Base-by-base conservation (phyloP, 2,113 vertebrate genomes). In the Gopherus evgoodei region DNA sequence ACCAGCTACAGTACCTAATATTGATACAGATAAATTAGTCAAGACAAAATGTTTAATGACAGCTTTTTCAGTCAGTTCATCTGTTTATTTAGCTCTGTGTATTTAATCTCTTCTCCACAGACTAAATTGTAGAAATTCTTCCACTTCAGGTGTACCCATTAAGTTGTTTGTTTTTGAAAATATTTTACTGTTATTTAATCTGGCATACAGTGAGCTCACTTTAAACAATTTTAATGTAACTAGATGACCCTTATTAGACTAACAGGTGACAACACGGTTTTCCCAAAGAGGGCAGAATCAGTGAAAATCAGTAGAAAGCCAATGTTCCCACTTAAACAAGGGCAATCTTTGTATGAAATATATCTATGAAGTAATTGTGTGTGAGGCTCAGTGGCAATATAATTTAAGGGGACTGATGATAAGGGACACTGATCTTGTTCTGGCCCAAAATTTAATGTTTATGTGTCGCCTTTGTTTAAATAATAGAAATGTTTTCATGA, bases 1-100 rank as follows among this genome's bases (percentile, higher is more conserved):
- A 94, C 80, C 88, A 95, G 83, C 90, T 95, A 81, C 81, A 95
- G 31, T 94, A 90, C 84, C 65, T 96, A 90, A 91, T 96, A 54
- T 47, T 91, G 76, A 72, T 93, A 72, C 2, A 94, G 90, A 93
- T 95, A 95, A 89, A 90, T 94, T 52, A 69, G 80, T 69, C 31
- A 54, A 90, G 86, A 83, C 91, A 86, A 83, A 81, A 38, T 59
- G 44, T 91, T 94, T 92, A 95, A 94, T 90, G 42, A 78, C 42
- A 47, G 42, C 88, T 47, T 94, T 94, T 65, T 69, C 91, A 82
- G 96, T 95, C 49, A 91, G 49, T 93, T 94, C 96, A 49, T 87
- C 80, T 94, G 0, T 95, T 94, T 95, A 79, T 52, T 93, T 75
- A 95, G 86, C 81, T 44, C 62, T 96, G 52, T 11, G 2, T 92